phyloP scores from a whole-genome alignment of 37 sponge, comb jelly and placozoan species.

The Beroe forskalii region DNA sequence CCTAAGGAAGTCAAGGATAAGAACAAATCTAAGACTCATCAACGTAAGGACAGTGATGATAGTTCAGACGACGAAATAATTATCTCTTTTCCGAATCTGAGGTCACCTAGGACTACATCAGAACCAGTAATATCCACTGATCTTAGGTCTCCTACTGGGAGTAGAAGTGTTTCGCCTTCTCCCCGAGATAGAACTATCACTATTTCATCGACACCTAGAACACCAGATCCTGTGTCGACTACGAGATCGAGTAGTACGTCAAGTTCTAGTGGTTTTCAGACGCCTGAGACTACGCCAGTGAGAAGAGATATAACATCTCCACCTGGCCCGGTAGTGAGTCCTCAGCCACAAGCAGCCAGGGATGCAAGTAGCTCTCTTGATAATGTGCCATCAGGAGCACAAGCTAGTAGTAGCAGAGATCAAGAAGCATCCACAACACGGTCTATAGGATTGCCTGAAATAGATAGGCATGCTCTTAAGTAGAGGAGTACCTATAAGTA shows the following conservation, averaged over 20 bases:
- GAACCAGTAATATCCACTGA: too few relatives aligned
- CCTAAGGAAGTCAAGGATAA: neutral
- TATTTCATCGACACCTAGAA: too few relatives aligned
- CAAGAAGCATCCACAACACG: neutral
- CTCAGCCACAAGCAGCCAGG: neutral
- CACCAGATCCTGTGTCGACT: too few relatives aligned
- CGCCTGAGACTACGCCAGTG: too few relatives aligned
- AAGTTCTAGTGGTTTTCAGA: neutral
- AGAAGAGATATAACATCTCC: too few relatives aligned
- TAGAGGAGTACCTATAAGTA: neutral
- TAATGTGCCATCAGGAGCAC: neutral
- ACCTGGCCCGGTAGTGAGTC: neutral
- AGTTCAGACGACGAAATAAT: neutral
- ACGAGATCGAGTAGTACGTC: neutral
- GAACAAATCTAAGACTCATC: too few relatives aligned
- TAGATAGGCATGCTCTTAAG: neutral
- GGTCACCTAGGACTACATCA: neutral
- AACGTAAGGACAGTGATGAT: neutral
- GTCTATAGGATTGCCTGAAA: neutral
- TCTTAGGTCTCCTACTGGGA: too few relatives aligned
- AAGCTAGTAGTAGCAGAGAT: neutral
- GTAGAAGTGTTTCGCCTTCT: too few relatives aligned
- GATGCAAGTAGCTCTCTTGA: neutral
- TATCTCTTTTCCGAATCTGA: neutral
- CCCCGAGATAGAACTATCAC: too few relatives aligned